Evolutionary conservation across 2,113 vertebrate genomes (phyloP).

Genomic region (Nothocercus julius): DNA sequence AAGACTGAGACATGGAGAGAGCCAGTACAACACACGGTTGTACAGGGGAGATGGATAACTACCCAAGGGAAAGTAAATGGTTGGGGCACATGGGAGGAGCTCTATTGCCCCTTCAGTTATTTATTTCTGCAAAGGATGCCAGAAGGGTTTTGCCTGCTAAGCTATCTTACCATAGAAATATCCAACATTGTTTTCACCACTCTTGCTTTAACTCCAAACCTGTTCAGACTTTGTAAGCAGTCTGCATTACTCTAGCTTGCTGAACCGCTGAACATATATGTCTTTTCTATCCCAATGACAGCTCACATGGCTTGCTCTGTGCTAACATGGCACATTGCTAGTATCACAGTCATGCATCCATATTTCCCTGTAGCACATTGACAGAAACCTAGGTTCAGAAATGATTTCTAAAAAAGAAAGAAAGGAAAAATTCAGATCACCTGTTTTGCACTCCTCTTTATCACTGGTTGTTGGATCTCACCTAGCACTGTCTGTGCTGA

Average conservation of each 20-base stretch:
- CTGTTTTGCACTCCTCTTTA: neutral
- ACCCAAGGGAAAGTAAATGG: neutral
- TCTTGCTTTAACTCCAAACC: neutral
- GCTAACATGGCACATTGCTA: neutral
- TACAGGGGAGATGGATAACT: neutral
- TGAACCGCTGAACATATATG: neutral
- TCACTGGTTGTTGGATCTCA: neutral
- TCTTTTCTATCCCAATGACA: neutral
- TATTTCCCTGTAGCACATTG: neutral
- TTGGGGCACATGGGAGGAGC: neutral
- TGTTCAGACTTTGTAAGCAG: neutral
- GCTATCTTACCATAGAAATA: neutral
- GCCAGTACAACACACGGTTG: neutral
- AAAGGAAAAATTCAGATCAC: neutral
- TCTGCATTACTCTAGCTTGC: neutral
- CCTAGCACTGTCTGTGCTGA: neutral
- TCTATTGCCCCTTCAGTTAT: neutral
- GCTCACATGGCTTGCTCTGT: neutral
- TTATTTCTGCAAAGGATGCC: neutral
- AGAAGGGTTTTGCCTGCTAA: neutral
- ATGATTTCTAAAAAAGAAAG: neutral
- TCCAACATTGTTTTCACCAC: neutral
- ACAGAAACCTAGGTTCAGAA: neutral
- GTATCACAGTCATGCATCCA: neutral
- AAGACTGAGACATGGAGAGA: neutral